Evolutionary conservation across 92 coral and sea anemone genomes (phyloP).

Genomic region (Bergia sp.): DNA sequence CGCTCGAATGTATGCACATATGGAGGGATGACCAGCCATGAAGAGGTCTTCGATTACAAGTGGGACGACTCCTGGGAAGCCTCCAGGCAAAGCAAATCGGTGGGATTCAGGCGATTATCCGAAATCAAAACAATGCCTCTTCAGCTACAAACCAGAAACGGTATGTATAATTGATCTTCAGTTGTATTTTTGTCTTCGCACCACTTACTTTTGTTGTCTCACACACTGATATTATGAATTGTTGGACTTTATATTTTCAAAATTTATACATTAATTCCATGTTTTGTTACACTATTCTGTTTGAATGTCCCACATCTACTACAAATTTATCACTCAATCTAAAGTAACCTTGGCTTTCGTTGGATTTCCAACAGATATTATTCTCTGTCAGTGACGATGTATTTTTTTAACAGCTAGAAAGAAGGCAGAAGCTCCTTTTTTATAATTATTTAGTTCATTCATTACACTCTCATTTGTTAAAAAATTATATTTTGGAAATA

Average conservation of each 20-base stretch:
- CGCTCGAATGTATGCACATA: conserved; percentile 4
- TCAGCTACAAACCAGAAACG: conserved; percentile 20
- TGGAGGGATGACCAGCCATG: conserved; percentile 23
- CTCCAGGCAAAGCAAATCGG: conserved; percentile 24
- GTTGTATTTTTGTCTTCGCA: conserved; percentile 14
- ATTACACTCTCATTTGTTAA: no score
- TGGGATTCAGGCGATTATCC: conserved; percentile 11
- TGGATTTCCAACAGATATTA: no score
- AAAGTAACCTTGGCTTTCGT: no score
- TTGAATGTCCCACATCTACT: no score
- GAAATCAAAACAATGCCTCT: conserved; percentile 15
- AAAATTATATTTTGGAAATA: no score
- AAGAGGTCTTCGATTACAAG: conserved; percentile 28
- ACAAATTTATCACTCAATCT: no score
- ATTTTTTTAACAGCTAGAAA: no score
- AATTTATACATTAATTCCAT: not conserved
- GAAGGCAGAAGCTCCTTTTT: no score
- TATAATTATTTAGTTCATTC: no score
- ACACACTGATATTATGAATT: not conserved
- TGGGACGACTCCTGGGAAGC: conserved; percentile 5
- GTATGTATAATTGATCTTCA: conserved; percentile 2
- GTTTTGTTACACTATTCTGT: no score
- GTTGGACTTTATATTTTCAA: not conserved
- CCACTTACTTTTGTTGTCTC: conserved; percentile 1
- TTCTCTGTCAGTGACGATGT: no score